A percentile compares a stretch with the other conserved stretches of the same genome.
Conservation (phyloP, 2,113 vertebrate genomes). For the Melozone crissalis region DNA sequence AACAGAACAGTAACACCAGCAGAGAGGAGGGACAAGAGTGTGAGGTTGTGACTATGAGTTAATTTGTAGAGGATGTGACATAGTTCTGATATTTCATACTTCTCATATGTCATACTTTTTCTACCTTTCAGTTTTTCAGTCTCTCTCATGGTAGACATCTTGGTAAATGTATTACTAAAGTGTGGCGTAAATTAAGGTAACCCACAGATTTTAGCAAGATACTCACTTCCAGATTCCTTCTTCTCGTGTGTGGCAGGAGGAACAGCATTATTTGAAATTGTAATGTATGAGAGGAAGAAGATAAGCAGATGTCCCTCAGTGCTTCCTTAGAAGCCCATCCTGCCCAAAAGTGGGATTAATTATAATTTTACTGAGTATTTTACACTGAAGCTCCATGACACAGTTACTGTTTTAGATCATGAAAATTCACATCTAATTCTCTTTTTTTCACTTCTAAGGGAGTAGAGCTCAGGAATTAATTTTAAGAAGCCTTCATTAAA, state of each 20-base stretch:
- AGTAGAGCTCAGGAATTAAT: background rate
- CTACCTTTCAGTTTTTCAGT: background rate
- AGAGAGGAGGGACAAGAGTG: background rate
- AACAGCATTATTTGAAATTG: background rate
- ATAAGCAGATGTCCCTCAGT: background rate
- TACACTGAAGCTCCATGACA: background rate
- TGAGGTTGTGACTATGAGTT: background rate
- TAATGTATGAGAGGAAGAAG: background rate
- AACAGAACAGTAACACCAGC: background rate
- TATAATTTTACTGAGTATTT: background rate
- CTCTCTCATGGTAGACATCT: background rate
- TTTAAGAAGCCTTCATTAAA: background rate
- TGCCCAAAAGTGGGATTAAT: background rate
- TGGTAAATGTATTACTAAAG: background rate
- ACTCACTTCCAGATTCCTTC: fast-evolving
- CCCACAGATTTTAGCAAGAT: background rate
- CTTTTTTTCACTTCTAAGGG: background rate
- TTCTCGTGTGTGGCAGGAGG: fast-evolving
- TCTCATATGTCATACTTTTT: background rate
- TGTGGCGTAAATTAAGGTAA: background rate
- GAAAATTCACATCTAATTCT: background rate
- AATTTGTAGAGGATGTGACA: background rate
- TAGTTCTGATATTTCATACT: background rate
- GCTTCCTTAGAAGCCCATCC: background rate
- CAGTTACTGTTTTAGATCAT: background rate